Conservation (phyloP, 2,888 invertebrate species). For the Plebejus anna region DNA sequence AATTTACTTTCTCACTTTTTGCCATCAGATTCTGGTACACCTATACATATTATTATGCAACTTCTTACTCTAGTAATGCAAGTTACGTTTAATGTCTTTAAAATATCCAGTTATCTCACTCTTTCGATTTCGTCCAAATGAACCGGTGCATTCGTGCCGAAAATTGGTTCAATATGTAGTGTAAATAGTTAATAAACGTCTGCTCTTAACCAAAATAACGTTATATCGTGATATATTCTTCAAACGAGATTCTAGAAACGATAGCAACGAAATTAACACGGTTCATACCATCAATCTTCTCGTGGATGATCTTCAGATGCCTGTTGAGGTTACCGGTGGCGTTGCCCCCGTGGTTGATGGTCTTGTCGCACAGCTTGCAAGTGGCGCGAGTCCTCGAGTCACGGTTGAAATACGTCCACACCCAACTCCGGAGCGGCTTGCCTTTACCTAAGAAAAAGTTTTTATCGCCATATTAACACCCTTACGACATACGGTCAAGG, state of each 20-base stretch:
- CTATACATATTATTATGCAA: too few species aligned
- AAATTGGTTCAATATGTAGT: too few species aligned
- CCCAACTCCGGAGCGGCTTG: slow-evolving; percentile 63
- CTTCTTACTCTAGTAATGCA: too few species aligned
- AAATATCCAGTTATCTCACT: too few species aligned
- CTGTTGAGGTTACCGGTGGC: slow-evolving; percentile 75
- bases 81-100: too few species aligned
- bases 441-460: slow-evolving; percentile 16
- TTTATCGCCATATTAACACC: not conserved
- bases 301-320: slow-evolving; percentile 70
- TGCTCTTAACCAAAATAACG: not conserved
- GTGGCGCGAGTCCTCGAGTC: slow-evolving; percentile 59
- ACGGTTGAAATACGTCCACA: slow-evolving; percentile 69
- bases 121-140: too few species aligned
- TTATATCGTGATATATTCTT: not conserved
- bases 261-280: not conserved
- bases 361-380: slow-evolving; percentile 65
- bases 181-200: too few species aligned
- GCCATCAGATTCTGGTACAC: too few species aligned
- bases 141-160: too few species aligned
- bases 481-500: too few species aligned
- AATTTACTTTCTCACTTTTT: too few species aligned
- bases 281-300: slow-evolving; percentile 56
- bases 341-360: slow-evolving; percentile 69
- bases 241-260: not conserved